These are phyloP conservation scores for Zaprionus africanus DNA, from an alignment of 1,140 invertebrate species.

Conservation along the genomic window DNA sequence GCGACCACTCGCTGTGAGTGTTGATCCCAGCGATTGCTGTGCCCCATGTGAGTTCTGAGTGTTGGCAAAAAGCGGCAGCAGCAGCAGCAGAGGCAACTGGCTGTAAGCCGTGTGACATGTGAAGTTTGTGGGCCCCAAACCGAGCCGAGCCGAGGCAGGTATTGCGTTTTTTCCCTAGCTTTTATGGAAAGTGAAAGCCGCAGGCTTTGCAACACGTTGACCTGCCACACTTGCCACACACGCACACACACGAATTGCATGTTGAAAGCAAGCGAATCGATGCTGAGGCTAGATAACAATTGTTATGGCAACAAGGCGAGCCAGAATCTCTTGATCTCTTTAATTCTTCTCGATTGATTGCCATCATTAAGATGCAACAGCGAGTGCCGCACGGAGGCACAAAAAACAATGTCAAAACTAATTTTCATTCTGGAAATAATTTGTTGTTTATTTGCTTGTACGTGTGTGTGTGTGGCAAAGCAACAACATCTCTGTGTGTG, in stretches of 20 bases:
- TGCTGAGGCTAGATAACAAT: not conserved
- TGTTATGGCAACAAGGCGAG: not conserved
- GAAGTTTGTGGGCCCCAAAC: constrained; percentile 1
- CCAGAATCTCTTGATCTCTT: not conserved
- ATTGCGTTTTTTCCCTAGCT: not conserved
- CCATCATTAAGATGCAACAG: constrained; percentile 44
- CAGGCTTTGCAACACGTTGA: constrained; percentile 18
- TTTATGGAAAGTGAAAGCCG: constrained; percentile 11
- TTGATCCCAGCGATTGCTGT: constrained; percentile 31
- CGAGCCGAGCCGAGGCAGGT: constrained; percentile 1
- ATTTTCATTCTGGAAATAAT: constrained; percentile 71
- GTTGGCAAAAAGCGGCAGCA: constrained; percentile 21
- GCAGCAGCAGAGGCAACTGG: constrained; percentile 8
- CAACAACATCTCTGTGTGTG: constrained; percentile 2
- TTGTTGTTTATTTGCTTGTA: constrained; percentile 48
- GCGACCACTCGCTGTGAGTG: constrained; percentile 34
- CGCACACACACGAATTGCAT: not conserved
- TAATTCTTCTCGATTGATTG: constrained; percentile 14
- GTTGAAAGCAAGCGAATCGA: not conserved
- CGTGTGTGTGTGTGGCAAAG: not conserved
- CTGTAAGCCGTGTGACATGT: constrained; percentile 52
- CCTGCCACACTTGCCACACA: constrained; percentile 4
- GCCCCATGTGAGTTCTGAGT: constrained; percentile 32
- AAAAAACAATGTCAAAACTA: constrained; percentile 52
- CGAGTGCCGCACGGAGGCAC: not conserved